Base-by-base conservation (phyloP, 2,113 vertebrate species). In the Pao palembangensis region DNA sequence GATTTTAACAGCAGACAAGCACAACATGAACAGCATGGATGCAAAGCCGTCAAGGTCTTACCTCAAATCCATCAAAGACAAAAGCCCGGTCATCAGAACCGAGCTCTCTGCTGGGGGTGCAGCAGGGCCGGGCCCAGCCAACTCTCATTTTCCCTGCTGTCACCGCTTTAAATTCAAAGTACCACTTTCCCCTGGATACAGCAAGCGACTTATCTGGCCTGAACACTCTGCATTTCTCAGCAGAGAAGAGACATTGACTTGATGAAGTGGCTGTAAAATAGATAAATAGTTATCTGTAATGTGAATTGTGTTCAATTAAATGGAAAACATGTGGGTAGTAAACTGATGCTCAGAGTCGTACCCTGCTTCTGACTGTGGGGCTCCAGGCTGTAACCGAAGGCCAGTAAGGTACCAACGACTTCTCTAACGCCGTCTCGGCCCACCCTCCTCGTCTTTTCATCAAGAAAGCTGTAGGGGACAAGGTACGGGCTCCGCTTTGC, bases 21-120 rank as follows among this genome's bases (percentile, higher is more conserved):
- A 47, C 13, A 13, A 6, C 5, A 47, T 4, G 6, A 47, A n/a
- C 11, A 17, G n/a, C 15, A 47, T 13, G 1, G 17, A 46, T 1
- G 7, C 14, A 46, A 63, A 19, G 66, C 58, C 48, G 20, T 2
- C 71, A 54, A 7, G 23, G 54, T 53, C 76, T 74, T 58, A 98
- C 96, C 93, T 96, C 95, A 87, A 87, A 94, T 67, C 96, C 96
- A 68, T 96, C 92, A 63, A 96, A 98, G 56, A 93, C 93, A 68
- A 92, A 98, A 50, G 94, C 94, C 59, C 91, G 88, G 62, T 96
- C 91, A 58, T 98, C 95, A 0, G 93, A 94, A 64, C 96, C 95
- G 18, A 97, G 92, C 54, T 96, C 94, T 78, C 92, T 91, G 48
- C 96, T 93, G 0, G 94, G 92, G 2, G 78, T 79, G 67, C 93